Evolutionary conservation across 2,888 invertebrate genomes (phyloP).

Genomic region (Hylaea fasciaria): DNA sequence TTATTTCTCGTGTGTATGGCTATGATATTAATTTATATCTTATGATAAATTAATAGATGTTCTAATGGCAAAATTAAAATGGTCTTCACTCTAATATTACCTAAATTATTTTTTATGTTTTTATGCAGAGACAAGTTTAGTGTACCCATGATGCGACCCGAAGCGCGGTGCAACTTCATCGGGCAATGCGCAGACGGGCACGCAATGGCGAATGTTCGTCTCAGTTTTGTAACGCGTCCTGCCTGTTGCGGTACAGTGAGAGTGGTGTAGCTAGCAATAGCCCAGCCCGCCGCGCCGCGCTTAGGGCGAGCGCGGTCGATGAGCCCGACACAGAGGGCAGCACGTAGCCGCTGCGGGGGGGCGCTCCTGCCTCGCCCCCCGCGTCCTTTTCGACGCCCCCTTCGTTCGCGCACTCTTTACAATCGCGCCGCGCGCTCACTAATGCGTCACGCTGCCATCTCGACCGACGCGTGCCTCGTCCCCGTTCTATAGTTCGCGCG

Average conservation of each 20-base stretch:
- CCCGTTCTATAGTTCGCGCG: conserved; percentile 66
- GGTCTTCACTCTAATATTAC: not conserved
- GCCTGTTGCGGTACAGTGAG: conserved; percentile 72
- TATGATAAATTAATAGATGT: too few relatives aligned
- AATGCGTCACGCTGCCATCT: conserved; percentile 81
- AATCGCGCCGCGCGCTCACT: conserved; percentile 82
- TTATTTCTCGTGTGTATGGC: too few relatives aligned
- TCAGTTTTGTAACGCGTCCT: conserved; percentile 56
- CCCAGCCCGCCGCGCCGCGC: conserved; percentile 51
- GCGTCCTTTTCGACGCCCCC: conserved; percentile 63
- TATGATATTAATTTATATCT: too few relatives aligned
- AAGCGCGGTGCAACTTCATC: not conserved
- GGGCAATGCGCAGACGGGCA: conserved; percentile 2
- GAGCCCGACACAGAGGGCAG: conserved; percentile 82
- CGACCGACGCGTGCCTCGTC: conserved; percentile 68
- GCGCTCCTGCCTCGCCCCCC: conserved; percentile 58
- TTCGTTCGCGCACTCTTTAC: conserved; percentile 73
- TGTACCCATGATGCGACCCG: not conserved
- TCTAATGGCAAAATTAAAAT: not conserved
- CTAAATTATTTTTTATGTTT: not conserved
- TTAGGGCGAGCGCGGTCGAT: conserved; percentile 82
- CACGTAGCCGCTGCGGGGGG: conserved; percentile 71
- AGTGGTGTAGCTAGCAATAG: conserved; percentile 51
- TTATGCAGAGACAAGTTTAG: too few relatives aligned
- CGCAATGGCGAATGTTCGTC: conserved; percentile 45